These are phyloP conservation scores for Ochropleura leucogaster DNA, from an alignment of 2,888 invertebrate species.

Conservation along the genomic window DNA sequence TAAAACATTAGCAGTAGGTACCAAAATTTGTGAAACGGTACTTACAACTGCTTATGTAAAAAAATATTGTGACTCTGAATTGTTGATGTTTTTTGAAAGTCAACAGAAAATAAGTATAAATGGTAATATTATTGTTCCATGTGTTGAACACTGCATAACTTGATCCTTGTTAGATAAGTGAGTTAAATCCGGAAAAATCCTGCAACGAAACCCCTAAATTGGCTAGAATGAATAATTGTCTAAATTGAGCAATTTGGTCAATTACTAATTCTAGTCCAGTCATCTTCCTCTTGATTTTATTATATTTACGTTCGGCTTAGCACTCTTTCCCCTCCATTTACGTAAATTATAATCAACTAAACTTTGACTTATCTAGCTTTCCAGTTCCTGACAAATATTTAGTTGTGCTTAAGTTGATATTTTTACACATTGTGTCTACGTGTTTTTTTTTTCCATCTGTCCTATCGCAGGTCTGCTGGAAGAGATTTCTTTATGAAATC, in stretches of 20 bases:
- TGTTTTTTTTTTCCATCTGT: too few species aligned
- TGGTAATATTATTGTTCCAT: background rate
- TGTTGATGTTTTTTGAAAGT: conserved; percentile 6
- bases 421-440: too few species aligned
- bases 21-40: conserved; percentile 35
- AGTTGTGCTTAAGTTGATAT: too few species aligned
- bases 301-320: background rate
- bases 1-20: conserved; percentile 46
- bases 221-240: background rate
- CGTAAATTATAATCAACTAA: background rate
- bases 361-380: background rate
- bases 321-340: background rate
- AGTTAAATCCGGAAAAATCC: too few species aligned
- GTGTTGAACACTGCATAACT: background rate
- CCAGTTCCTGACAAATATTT: conserved; percentile 4
- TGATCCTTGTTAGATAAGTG: background rate
- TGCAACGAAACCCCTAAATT: background rate
- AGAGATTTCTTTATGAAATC: too few species aligned
- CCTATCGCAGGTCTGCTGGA: too few species aligned
- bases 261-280: too few species aligned
- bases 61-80: background rate
- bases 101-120: background rate
- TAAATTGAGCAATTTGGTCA: background rate
- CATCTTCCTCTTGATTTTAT: background rate
- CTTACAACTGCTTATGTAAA: background rate